Percentiles rank a stretch among this genome's conserved stretches.
phyloP scores from a whole-genome alignment of 2,888 invertebrate species.

The Drosophila pseudotalamancana region DNA sequence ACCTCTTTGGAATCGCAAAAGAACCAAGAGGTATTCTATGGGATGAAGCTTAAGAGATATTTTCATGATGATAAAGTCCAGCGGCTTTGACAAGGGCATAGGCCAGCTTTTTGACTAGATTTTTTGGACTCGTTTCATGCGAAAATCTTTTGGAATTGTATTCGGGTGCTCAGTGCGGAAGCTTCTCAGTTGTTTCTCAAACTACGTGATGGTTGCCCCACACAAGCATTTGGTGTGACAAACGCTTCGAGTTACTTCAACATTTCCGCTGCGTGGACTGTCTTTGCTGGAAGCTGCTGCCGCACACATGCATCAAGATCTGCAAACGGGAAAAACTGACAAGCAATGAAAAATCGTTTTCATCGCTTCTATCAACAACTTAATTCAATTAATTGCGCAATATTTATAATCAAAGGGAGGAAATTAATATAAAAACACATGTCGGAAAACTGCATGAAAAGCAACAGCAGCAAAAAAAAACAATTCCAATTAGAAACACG shows the following conservation, averaged over 20 bases:
- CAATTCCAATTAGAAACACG: constrained; percentile 10
- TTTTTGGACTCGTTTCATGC: constrained; percentile 25
- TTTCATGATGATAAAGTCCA: constrained; percentile 65
- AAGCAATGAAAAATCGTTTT: constrained; percentile 57
- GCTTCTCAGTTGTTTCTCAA: constrained; percentile 28
- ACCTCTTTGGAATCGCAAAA: not conserved
- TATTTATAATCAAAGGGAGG: constrained; percentile 37
- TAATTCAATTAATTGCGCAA: constrained; percentile 79
- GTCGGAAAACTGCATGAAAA: constrained; percentile 13
- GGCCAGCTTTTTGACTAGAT: constrained; percentile 24
- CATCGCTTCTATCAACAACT: constrained; percentile 79
- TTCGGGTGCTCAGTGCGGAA: constrained; percentile 41
- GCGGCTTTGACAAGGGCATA: constrained; percentile 45
- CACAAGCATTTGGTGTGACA: constrained; percentile 55
- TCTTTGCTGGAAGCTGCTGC: constrained; percentile 38
- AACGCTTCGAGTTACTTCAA: constrained; percentile 34
- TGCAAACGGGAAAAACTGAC: constrained; percentile 54
- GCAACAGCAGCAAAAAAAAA: constrained; percentile 10
- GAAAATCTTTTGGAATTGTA: constrained; percentile 44
- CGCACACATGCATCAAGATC: constrained; percentile 1
- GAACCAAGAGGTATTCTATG: not conserved
- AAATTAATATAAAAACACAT: constrained; percentile 12
- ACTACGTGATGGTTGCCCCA: constrained; percentile 46
- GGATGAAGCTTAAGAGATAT: constrained; percentile 48
- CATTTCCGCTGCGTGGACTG: constrained; percentile 52